Base-by-base conservation (phyloP, 2,888 invertebrate genomes). In the Aspidiotus rigidus region DNA sequence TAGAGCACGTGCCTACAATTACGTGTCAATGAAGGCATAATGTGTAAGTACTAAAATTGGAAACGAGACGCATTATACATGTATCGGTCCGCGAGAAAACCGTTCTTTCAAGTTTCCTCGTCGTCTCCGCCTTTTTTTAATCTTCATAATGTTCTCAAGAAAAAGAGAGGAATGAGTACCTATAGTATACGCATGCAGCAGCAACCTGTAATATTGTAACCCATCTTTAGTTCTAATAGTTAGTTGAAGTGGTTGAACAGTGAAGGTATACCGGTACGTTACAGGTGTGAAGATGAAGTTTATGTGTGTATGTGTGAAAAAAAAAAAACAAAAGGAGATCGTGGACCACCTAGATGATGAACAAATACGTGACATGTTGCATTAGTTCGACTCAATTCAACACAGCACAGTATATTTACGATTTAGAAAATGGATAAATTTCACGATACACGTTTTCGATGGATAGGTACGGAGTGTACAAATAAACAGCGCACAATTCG, bases 281-380 rank as follows among this genome's bases (percentile, higher is more conserved):
- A 64, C 56, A 64, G 64, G 57, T 57, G 57, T 42, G 57, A 55
- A 57, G 57, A 16, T 15, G 56, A 56, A 56, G 17, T 10, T 10
- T 17, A 56, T 56, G 57, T 57, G 64, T 57, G 55, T 64, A 44
- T 64, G 64, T 64, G 56, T 41, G 57, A 10, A 64, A 44, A 64
- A 55, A 55, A 41, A 64, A 64, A 64, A 44, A 64, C 42, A 42
- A 57, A 64, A 53, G 15, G 15, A 53, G 15, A 11, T 11, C 53
- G 53, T 11, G 53, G 64, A 64, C 64, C 64, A 64, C 64, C 64
- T 39, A 40, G 64, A 64, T 64, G 64, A 64, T 64, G 42, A 64
- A 55, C 64, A 55, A 41, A 64, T 64, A 64, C 64, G 64, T 64
- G 64, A 64, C 64, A 64, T 64, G 64, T 64, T 64, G 44, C 44